Evolutionary conservation across 1,140 invertebrate genomes (phyloP), one percentile per base, ranked within the genome.

Genomic region (Drosophila ironensis): DNA sequence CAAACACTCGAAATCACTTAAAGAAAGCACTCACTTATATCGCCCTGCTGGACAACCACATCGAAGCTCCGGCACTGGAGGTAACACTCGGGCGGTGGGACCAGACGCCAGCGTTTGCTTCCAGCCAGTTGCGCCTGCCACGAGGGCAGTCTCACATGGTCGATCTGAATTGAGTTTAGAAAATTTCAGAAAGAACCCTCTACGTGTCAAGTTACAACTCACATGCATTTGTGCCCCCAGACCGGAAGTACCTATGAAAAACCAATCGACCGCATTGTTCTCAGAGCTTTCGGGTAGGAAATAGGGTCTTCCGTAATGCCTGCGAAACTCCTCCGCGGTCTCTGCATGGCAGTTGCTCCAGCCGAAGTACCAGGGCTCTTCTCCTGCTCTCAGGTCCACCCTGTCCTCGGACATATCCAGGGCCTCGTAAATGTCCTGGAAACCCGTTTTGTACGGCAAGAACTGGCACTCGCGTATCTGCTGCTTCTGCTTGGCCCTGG

Each of bases 211-310:
- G 3, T 14, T 17, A 5, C 3, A 44, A 70, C 84, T 93, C 91
- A 98, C 96, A 90, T 99, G 97, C 94, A 98, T 95, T 71, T 97
- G 95, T 1, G 97, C 97, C 0, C 98, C 98, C 87, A 97, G 94
- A 27, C 97, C 97, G 0, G 95, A 94, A 24, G 95, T 97, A 0
- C 98, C 98, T 94, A 99, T 98, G 84, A 99, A 99, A 68, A 99
- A 96, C 97, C 97, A 99, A 91, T 98, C 97, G 0, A 95, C 93
- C 45, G 94, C 94, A 76, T 96, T 96, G 63, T 94, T 95, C 89
- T 98, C 96, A 0, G 97, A 94, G 1, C 93, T 93, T 33, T 90
- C 90, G 0, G 97, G 97, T 3, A 99, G 92, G 89, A 99, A 99
- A 84, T 98, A 97, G 0, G 98, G 98, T 22, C 94, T 91, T 0